Conservation (phyloP, 2,797 vertebrate genomes). For the Salarias fasciatus region DNA sequence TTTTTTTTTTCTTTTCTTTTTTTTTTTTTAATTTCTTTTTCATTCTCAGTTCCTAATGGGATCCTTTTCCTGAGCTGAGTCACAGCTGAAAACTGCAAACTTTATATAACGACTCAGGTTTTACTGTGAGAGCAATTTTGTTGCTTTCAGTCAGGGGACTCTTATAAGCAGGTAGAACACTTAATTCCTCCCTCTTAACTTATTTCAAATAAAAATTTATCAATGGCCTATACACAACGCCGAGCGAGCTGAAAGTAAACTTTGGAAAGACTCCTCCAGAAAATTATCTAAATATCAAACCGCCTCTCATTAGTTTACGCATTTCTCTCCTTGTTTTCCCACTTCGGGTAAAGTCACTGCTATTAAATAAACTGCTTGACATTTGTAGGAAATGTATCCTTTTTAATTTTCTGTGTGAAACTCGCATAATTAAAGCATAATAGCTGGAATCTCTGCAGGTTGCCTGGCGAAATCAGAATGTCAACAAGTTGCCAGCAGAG, state of each 20-base stretch:
- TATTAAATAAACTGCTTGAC: slow-evolving; percentile 12
- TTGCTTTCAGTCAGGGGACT: slow-evolving; percentile 45
- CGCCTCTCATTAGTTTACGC: slow-evolving; percentile 14
- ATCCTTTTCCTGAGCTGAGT: slow-evolving; percentile 57
- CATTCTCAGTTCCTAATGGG: slow-evolving; percentile 48
- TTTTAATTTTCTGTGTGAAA: neutral
- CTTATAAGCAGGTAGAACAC: slow-evolving; percentile 59
- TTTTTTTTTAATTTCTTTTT: slow-evolving; percentile 59
- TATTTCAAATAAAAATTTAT: slow-evolving; percentile 41
- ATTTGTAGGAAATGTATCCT: slow-evolving; percentile 2
- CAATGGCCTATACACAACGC: slow-evolving; percentile 22
- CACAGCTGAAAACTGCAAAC: slow-evolving; percentile 51
- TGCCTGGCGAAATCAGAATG: neutral
- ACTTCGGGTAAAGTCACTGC: slow-evolving; percentile 5
- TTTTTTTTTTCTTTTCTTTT: slow-evolving; percentile 62
- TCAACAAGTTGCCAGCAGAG: neutral
- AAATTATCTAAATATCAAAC: slow-evolving; percentile 8
- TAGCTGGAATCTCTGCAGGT: neutral
- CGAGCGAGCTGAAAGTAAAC: slow-evolving; percentile 8
- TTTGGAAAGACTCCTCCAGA: slow-evolving; percentile 21
- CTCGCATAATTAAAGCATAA: neutral
- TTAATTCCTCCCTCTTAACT: too few species aligned
- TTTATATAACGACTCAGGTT: slow-evolving; percentile 58
- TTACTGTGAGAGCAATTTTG: slow-evolving; percentile 45
- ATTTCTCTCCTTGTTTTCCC: neutral